A percentile compares a stretch with the other conserved stretches of the same genome.
Conservation (phyloP, 2,113 vertebrate genomes). For the Hydropotes inermis region DNA sequence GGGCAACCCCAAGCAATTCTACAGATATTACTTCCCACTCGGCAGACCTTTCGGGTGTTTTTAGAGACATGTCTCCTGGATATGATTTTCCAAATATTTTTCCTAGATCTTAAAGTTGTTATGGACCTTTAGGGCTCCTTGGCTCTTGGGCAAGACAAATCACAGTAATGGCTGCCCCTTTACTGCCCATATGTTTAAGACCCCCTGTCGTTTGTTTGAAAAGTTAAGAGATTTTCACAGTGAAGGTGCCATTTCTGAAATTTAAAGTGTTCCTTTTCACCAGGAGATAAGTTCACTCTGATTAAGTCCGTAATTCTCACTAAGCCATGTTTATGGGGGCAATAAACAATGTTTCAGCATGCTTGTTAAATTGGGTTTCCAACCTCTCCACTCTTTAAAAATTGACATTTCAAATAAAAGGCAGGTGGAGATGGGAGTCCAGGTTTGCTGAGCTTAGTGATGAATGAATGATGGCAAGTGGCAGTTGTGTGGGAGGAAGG, state of each 20-base stretch:
- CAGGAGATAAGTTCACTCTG: constrained; percentile 85
- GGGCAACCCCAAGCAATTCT: not conserved
- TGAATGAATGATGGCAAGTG: constrained; percentile 79
- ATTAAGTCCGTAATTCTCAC: constrained; percentile 88
- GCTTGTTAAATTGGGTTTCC: constrained; percentile 87
- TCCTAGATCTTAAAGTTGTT: constrained; percentile 60
- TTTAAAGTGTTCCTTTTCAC: constrained; percentile 86
- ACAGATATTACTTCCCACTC: not conserved
- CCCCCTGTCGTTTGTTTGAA: constrained; percentile 85
- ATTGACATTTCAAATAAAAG: constrained; percentile 86
- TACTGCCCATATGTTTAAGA: constrained; percentile 84
- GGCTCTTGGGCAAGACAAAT: constrained; percentile 71
- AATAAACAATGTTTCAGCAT: constrained; percentile 86
- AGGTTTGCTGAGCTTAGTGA: constrained; percentile 69
- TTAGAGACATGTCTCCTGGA: constrained; percentile 36
- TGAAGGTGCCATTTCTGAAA: constrained; percentile 85
- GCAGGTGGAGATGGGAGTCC: constrained; percentile 82
- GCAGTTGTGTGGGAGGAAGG: constrained; percentile 65
- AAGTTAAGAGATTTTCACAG: constrained; percentile 87
- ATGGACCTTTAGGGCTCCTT: constrained; percentile 58
- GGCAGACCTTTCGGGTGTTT: not conserved
- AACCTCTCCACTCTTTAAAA: constrained; percentile 84
- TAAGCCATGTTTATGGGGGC: constrained; percentile 87
- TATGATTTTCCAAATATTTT: constrained; percentile 68
- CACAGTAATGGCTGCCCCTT: constrained; percentile 73